These are phyloP conservation scores for Folsomia manolachei DNA, from an alignment of 2,888 invertebrate species.

Conservation along the genomic window DNA sequence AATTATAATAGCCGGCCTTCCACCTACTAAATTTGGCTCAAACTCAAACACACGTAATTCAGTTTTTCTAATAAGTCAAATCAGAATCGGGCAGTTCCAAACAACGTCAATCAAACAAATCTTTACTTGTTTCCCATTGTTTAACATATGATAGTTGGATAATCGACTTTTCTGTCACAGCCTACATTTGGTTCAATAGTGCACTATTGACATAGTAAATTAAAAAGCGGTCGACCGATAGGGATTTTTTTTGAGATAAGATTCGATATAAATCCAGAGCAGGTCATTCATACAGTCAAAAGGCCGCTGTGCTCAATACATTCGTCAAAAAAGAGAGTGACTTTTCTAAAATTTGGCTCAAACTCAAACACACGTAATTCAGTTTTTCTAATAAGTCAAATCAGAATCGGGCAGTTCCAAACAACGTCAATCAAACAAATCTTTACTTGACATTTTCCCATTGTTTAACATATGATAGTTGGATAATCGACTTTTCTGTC, in stretches of 20 bases:
- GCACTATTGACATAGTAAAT: background rate
- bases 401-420: background rate
- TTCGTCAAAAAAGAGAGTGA: background rate
- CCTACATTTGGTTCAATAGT: background rate
- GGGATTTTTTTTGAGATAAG: background rate
- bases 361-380: no score
- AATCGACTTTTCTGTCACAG: background rate
- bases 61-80: no score
- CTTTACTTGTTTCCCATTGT: background rate
- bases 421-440: background rate
- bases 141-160: background rate
- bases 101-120: background rate
- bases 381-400: no score
- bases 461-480: background rate
- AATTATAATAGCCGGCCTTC: no score
- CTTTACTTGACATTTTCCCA: background rate
- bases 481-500: background rate
- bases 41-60: no score
- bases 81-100: background rate
- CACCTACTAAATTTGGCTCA: no score
- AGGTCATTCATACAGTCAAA: conserved; percentile 1
- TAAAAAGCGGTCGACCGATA: background rate
- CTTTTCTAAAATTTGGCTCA: no score
- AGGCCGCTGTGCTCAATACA: background rate
- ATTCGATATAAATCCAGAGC: conserved; percentile 7